phyloP scores from a whole-genome alignment of 2,797 vertebrate genomes.

The Eurystomus glaucurus region DNA sequence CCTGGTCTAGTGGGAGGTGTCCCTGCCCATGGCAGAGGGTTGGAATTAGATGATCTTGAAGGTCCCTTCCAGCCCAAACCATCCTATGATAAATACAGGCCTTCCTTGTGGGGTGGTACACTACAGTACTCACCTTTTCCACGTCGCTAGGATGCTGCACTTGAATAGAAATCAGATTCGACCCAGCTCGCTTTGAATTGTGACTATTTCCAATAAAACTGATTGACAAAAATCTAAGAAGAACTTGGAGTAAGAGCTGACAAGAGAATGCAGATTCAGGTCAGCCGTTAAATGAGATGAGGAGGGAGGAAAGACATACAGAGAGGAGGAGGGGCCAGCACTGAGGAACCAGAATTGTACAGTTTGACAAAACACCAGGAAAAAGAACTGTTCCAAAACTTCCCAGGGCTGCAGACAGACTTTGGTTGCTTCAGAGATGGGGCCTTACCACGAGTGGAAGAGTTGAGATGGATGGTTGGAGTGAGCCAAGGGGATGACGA shows the following conservation, averaged over 20 bases:
- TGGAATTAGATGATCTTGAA: too few species aligned
- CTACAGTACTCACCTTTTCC: not conserved
- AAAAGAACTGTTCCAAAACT: not conserved
- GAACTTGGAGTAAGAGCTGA: not conserved
- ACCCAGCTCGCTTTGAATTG: not conserved
- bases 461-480: too few species aligned
- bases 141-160: accelerated
- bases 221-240: not conserved
- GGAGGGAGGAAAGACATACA: not conserved
- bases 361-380: not conserved
- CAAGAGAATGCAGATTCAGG: not conserved
- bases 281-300: not conserved
- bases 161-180: not conserved
- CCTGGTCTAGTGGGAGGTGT: too few species aligned
- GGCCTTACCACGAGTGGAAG: accelerated
- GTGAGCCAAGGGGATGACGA: not conserved
- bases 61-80: too few species aligned
- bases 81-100: too few species aligned
- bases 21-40: too few species aligned
- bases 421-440: not conserved
- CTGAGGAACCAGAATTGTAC: not conserved
- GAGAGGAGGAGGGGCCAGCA: not conserved
- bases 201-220: not conserved
- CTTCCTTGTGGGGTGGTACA: accelerated
- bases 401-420: not conserved